Percentiles rank a stretch among this genome's conserved stretches.
Conservation (phyloP, 1,140 invertebrate species). For the Drosophila mojavensis region DNA sequence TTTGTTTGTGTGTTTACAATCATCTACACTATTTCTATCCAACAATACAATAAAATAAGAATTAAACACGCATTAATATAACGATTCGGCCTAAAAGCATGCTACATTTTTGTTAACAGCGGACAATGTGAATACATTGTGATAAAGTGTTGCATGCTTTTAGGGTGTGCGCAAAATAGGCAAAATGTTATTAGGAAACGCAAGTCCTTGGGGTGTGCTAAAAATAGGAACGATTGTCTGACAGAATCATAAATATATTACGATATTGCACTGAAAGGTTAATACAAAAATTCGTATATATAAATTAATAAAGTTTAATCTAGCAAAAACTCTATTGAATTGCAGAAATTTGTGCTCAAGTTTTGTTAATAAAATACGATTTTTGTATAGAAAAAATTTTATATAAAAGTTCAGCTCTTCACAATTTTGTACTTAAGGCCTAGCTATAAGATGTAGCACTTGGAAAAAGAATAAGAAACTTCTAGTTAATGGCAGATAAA, state of each 20-base stretch:
- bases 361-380: no score
- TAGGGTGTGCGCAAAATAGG: slow-evolving; percentile 8
- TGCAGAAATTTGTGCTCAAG: not conserved
- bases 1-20: slow-evolving; percentile 49
- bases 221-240: not conserved
- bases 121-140: not conserved
- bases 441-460: no score
- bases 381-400: no score
- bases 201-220: not conserved
- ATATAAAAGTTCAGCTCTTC: no score
- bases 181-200: not conserved
- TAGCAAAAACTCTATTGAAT: not conserved
- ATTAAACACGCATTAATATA: slow-evolving; percentile 15
- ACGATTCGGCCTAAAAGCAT: slow-evolving; percentile 24
- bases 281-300: not conserved
- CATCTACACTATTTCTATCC: slow-evolving; percentile 38
- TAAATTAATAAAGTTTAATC: not conserved
- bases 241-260: not conserved
- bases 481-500: no score
- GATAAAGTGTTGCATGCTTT: slow-evolving; percentile 35
- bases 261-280: not conserved
- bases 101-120: slow-evolving; percentile 16
- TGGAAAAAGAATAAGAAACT: no score
- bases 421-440: no score
- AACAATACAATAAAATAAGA: slow-evolving; percentile 3